Evolutionary conservation across 2,113 vertebrate species (phyloP), one percentile per base, ranked within the genome.

Genomic region (Synchiropus splendidus): DNA sequence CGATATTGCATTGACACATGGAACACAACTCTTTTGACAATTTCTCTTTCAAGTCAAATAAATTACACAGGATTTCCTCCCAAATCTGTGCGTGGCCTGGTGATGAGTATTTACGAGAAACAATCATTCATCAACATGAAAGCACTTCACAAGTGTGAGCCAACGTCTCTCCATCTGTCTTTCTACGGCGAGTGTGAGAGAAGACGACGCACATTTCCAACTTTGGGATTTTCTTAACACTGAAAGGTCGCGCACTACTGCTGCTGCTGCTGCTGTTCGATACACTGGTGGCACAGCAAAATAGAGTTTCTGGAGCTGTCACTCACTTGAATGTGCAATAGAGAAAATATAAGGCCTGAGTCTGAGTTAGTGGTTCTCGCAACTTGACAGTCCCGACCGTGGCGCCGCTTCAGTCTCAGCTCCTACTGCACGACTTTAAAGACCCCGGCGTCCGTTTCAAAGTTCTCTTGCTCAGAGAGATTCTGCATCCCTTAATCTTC

Each of bases 291-390:
- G 92, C 97, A 94, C 89, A 95, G 92, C 91, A 98, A 98, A 98
- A 98, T 98, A 98, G 86, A 98, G 78, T 89, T 94, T 94, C 91
- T 94, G 91, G 88, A 89, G 90, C 91, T 87, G 84, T 97, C 89
- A 90, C 84, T 91, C 85, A 92, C 88, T 89, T 94, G 88, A 89
- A 90, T 97, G 92, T 97, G 94, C 94, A 98, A 88, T 91, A 94
- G 90, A 95, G 89, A 89, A 94, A 92, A 96, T 89, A 90, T 98
- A 98, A 97, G 92, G 94, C 94, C 94, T 91, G 94, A 91, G 94
- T 94, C 89, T 94, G 89, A 92, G 91, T 92, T 92, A 92, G 90
- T 92, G 91, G 91, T 84, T 86, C 82, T 70, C 72, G 77, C 90
- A 83, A 85, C 84, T 83, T 84, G 86, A 86, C 86, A 90, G 85